A percentile compares a stretch with the other conserved stretches of the same genome.
phyloP scores from a whole-genome alignment of 1,140 invertebrate species.

The Zaprionus camerounensis region DNA sequence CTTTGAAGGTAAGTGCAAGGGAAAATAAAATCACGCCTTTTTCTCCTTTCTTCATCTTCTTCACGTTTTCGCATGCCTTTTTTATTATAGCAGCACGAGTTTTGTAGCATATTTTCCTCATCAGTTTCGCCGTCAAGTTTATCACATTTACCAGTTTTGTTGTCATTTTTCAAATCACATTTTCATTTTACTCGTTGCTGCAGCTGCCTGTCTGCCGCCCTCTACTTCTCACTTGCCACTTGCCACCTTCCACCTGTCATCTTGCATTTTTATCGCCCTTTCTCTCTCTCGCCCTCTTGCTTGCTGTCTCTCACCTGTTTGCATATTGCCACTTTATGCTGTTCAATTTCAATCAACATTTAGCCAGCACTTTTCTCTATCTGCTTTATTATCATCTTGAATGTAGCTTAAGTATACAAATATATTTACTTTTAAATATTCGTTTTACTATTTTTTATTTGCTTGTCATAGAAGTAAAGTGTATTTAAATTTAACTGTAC shows the following conservation, averaged over 20 bases:
- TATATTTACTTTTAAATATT: slow-evolving; percentile 29
- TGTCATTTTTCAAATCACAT: slow-evolving; percentile 66
- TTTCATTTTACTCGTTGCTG: slow-evolving; percentile 55
- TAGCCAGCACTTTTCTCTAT: slow-evolving; percentile 53
- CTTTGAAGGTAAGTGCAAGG: slow-evolving; percentile 85
- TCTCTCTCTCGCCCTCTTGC: slow-evolving; percentile 24
- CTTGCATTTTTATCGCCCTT: background rate
- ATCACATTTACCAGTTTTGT: slow-evolving; percentile 32
- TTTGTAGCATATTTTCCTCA: slow-evolving; percentile 19
- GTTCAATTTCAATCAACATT: slow-evolving; percentile 65
- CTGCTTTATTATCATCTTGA: slow-evolving; percentile 38
- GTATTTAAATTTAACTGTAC: no score
- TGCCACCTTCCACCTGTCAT: slow-evolving; percentile 2
- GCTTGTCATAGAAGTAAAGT: background rate
- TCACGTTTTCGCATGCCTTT: slow-evolving; percentile 20
- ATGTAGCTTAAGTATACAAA: slow-evolving; percentile 12
- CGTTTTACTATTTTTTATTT: slow-evolving; percentile 20
- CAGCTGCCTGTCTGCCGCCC: slow-evolving; percentile 10
- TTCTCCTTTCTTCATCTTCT: background rate
- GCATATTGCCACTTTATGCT: slow-evolving; percentile 74
- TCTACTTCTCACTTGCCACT: background rate
- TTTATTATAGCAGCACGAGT: slow-evolving; percentile 18
- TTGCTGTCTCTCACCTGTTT: slow-evolving; percentile 14
- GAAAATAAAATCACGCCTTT: background rate
- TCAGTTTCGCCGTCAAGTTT: background rate